Conservation (phyloP, 1,140 invertebrate genomes). For the Halotydeus destructor region DNA sequence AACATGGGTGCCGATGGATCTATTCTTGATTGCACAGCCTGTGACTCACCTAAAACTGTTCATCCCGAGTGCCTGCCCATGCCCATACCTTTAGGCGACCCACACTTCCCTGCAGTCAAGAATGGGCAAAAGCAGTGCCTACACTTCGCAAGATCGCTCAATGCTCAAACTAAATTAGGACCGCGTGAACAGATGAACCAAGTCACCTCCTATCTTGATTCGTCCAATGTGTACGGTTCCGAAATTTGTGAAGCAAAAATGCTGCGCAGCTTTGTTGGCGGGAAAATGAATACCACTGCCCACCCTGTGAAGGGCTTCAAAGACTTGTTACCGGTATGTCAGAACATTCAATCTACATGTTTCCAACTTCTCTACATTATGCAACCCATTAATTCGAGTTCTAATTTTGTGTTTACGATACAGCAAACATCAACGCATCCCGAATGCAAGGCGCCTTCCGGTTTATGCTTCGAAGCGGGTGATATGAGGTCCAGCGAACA, state of each 20-base stretch:
- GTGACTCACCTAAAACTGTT: constrained; percentile 51
- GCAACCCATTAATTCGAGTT: no score
- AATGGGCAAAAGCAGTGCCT: constrained; percentile 64
- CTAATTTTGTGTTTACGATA: no score
- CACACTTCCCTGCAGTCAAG: constrained; percentile 35
- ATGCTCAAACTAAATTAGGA: constrained; percentile 55
- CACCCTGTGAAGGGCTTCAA: constrained; percentile 38
- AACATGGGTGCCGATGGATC: constrained; percentile 23
- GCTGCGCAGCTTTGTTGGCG: constrained; percentile 40
- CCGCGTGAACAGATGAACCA: constrained; percentile 39
- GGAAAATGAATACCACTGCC: constrained; percentile 53
- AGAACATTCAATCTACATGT: no score
- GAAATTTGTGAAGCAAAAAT: constrained; percentile 48
- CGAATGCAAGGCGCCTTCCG: constrained; percentile 60
- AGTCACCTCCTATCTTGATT: constrained; percentile 38
- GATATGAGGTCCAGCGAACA: constrained; percentile 42
- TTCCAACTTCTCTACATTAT: no score
- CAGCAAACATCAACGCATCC: constrained; percentile 42
- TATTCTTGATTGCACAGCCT: constrained; percentile 44
- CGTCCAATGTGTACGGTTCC: constrained; percentile 41
- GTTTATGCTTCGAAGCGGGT: constrained; percentile 61
- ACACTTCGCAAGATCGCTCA: constrained; percentile 74
- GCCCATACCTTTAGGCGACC: constrained; percentile 32
- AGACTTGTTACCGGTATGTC: constrained; percentile 24
- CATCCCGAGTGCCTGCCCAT: constrained; percentile 47